Conservation (phyloP, 2,113 vertebrate species). For the Mesoclemmys tuberculata region DNA sequence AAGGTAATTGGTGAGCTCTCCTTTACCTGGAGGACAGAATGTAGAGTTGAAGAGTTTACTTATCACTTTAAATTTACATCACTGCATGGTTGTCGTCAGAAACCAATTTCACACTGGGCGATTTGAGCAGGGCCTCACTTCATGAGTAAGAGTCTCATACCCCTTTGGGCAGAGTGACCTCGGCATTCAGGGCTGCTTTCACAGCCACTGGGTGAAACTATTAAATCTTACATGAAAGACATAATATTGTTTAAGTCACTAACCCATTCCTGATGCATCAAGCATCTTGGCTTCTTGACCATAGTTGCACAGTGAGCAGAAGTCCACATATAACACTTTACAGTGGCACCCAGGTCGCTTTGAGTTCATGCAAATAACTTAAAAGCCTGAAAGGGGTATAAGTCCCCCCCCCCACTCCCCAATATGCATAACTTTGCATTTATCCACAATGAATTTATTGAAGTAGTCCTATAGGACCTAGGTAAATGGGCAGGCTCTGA, state of each 20-base stretch:
- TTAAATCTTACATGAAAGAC: neutral
- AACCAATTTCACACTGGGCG: neutral
- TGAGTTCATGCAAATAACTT: neutral
- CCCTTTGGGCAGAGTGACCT: neutral
- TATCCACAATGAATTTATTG: rapidly evolving
- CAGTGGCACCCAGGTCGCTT: neutral
- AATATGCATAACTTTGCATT: neutral
- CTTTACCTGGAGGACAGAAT: conserved; percentile 58
- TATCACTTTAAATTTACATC: conserved; percentile 11
- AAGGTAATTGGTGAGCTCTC: conserved; percentile 50
- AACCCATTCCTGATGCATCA: neutral
- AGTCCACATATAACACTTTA: neutral
- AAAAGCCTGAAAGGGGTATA: neutral
- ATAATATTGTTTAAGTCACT: neutral
- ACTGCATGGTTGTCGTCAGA: conserved; percentile 45
- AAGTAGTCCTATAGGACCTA: too few relatives aligned
- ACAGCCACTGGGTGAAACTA: rapidly evolving
- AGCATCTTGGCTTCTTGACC: neutral
- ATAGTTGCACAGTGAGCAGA: neutral
- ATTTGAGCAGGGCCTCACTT: neutral
- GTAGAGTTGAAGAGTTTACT: conserved; percentile 63
- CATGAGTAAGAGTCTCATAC: rapidly evolving
- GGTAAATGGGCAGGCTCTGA: too few relatives aligned
- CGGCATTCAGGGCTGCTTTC: neutral
- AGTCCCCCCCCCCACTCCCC: too few relatives aligned